Conservation (phyloP, 2,113 vertebrate species). For the Zootoca vivipara region DNA sequence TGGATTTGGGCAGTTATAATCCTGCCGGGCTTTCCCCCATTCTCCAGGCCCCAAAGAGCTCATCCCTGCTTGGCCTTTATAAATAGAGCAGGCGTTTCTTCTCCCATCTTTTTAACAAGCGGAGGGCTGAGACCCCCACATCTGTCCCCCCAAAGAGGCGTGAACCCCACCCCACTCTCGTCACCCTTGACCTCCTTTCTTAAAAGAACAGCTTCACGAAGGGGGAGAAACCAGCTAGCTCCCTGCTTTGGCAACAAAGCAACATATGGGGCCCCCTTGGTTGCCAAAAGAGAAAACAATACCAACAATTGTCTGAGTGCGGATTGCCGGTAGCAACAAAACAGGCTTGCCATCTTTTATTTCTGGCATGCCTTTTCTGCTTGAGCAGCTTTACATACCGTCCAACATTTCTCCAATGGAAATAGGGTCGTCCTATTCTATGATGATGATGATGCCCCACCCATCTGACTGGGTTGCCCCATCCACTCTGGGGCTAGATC, state of each 20-base stretch:
- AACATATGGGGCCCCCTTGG: background rate
- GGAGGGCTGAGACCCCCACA: background rate
- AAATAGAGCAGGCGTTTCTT: background rate
- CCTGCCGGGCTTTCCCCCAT: constrained; percentile 44
- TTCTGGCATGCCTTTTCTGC: background rate
- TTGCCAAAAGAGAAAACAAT: background rate
- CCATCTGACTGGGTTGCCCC: too few species aligned
- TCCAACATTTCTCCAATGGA: too few species aligned
- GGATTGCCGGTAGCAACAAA: background rate
- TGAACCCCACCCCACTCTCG: background rate
- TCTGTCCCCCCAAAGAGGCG: background rate
- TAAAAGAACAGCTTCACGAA: background rate
- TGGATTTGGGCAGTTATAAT: constrained; percentile 29
- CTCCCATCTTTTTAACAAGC: background rate
- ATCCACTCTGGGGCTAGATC: too few species aligned
- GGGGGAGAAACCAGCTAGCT: background rate
- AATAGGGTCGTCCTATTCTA: too few species aligned
- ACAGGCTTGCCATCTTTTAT: too few species aligned
- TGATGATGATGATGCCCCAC: too few species aligned
- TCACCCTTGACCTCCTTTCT: background rate
- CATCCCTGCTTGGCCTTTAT: constrained; percentile 42
- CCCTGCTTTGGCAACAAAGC: background rate
- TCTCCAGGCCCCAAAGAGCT: constrained; percentile 12
- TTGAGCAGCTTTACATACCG: background rate
- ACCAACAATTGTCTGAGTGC: background rate